A percentile compares a stretch with the other conserved stretches of the same genome.
phyloP scores from a whole-genome alignment of 2,113 vertebrate species.

The Dasyprocta punctata region DNA sequence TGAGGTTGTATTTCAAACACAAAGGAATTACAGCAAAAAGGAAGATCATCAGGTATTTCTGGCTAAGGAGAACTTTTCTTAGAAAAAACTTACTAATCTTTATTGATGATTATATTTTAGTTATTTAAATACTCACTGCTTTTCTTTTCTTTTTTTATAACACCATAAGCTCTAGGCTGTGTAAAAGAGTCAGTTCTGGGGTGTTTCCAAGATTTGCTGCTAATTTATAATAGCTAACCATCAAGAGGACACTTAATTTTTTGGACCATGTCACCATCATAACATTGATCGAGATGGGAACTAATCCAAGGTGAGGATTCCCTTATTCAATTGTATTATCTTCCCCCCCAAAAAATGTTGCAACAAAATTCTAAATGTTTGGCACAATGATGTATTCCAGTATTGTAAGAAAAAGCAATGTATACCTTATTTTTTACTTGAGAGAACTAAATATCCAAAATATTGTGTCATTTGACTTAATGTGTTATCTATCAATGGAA shows the following conservation, averaged over 20 bases:
- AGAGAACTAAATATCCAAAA: conserved; percentile 10
- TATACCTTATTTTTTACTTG: background rate
- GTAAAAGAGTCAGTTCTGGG: background rate
- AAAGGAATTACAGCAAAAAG: conserved; percentile 9
- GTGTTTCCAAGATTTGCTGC: background rate
- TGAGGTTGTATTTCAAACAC: background rate
- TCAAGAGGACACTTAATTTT: conserved; percentile 26
- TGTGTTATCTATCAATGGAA: background rate
- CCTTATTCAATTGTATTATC: background rate
- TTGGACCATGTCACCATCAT: background rate
- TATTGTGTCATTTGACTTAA: background rate
- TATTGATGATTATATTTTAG: background rate
- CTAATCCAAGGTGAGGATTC: background rate
- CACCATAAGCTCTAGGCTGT: background rate
- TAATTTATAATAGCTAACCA: conserved; percentile 10
- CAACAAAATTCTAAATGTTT: conserved; percentile 44
- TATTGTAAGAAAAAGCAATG: background rate
- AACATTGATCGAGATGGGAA: background rate
- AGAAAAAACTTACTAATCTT: conserved; percentile 41
- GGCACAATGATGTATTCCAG: background rate
- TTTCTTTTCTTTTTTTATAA: conserved; percentile 2
- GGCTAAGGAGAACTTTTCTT: conserved; percentile 40
- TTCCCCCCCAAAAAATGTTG: conserved; percentile 19
- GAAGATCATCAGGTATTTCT: background rate
- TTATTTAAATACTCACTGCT: background rate